A percentile compares a stretch with the other conserved stretches of the same genome.
phyloP scores from a whole-genome alignment of 2,888 invertebrate genomes.

The Platerodrilus igneus region DNA sequence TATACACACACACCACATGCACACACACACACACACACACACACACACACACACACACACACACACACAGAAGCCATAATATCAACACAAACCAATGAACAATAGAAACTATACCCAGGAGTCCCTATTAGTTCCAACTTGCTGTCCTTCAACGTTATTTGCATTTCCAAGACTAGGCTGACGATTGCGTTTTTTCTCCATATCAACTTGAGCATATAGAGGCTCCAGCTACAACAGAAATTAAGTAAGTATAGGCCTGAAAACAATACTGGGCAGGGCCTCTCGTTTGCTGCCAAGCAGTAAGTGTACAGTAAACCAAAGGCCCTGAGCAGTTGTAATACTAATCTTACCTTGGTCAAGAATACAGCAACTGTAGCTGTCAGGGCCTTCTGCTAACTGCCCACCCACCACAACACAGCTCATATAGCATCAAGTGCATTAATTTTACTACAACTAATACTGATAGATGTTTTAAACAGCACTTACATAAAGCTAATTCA shows the following conservation, averaged over 20 bases:
- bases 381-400: constrained; percentile 45
- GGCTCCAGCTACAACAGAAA: constrained; percentile 52
- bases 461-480: too few species aligned
- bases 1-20: not conserved
- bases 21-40: constrained; percentile 1
- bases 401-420: constrained; percentile 39
- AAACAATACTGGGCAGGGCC: constrained; percentile 45
- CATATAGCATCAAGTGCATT: constrained; percentile 39
- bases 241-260: constrained; percentile 23
- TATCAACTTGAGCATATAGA: constrained; percentile 62
- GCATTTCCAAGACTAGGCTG: constrained; percentile 44
- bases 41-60: constrained; percentile 41
- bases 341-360: constrained; percentile 45
- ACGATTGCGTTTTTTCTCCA: constrained; percentile 59
- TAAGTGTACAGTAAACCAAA: constrained; percentile 45
- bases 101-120: constrained; percentile 46
- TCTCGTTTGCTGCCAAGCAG: constrained; percentile 41
- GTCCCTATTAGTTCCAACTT: constrained; percentile 44
- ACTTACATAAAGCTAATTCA: too few species aligned
- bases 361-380: constrained; percentile 37
- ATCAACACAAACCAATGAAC: constrained; percentile 43
- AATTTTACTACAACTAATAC: constrained; percentile 34
- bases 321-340: constrained; percentile 48
- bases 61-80: constrained; percentile 43
- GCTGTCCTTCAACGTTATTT: constrained; percentile 41